Evolutionary conservation across 2,113 vertebrate genomes (phyloP), one percentile per base, ranked within the genome.

Genomic region (Budorcas taxicolor): DNA sequence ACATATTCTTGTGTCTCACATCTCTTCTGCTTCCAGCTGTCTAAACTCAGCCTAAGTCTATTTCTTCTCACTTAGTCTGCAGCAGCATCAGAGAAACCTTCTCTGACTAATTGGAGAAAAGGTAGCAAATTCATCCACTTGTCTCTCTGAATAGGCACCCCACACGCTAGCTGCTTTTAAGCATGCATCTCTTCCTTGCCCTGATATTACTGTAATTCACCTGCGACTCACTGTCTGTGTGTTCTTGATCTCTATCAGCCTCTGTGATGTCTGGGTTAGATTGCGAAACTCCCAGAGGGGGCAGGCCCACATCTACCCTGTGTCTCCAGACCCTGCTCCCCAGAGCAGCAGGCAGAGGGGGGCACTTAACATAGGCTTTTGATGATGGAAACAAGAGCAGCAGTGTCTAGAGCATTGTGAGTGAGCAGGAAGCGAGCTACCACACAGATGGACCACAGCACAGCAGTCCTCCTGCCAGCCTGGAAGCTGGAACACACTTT

Each of bases 261-360:
- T 89, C 88, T 97, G 60, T 97, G 97, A 97, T 96, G 92, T 94
- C 97, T 97, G 90, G 95, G 64, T 91, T 96, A 95, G 84, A 97
- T 17, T 91, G 60, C 53, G 55, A 67, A 58, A 90, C 45, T 90
- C 82, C 92, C 67, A 83, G 84, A 87, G 50, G 90, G 40, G 94
- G 52, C 83, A 90, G 81, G 58, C 85, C 92, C 84, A 78, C 76
- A 76, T 93, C 53, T 40, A 43, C 67, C 31, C 27, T 83, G 47
- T 62, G 27, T 95, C 64, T 94, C 85, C 47, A 76, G 76, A 52
- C 55, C 36, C 33, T 92, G 90, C 45, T 95, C 33, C 29, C 55
- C 40, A 85, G 43, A 95, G 67, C 90, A 86, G 86, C 94, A 91
- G 97, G 64, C 53, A 62, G 19, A 94, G 52, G 76, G 50, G 90